Percentiles rank a stretch among this genome's conserved stretches.
Conservation (phyloP, 2,888 invertebrate species). For the Synergus japonicus region DNA sequence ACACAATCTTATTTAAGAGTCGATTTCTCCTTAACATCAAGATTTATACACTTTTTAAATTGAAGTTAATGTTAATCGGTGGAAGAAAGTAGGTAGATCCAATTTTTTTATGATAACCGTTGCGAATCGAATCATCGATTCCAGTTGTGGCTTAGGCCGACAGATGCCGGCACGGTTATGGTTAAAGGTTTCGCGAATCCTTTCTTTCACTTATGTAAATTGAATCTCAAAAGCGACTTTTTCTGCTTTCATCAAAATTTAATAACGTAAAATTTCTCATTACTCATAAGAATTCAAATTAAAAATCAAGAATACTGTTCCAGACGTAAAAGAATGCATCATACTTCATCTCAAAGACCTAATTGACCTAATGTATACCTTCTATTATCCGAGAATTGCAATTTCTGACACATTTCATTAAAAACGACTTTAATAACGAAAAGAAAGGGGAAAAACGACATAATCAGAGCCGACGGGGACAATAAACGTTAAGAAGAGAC, state of each 20-base stretch:
- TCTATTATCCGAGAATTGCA: constrained; percentile 25
- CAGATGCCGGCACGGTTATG: constrained; percentile 18
- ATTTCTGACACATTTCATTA: constrained; percentile 18
- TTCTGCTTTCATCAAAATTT: too few relatives aligned
- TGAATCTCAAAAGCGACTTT: too few relatives aligned
- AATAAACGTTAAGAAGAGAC: constrained; percentile 52
- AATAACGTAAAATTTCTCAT: too few relatives aligned
- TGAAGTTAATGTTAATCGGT: background rate
- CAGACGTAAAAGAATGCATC: too few relatives aligned
- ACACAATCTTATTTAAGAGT: background rate
- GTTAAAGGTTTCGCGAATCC: background rate
- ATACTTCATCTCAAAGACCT: background rate
- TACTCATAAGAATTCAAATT: too few relatives aligned
- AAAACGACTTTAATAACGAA: constrained; percentile 38
- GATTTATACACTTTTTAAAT: background rate
- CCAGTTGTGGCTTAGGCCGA: background rate
- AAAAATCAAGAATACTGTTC: too few relatives aligned
- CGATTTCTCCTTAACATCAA: background rate
- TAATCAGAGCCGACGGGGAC: constrained; percentile 37
- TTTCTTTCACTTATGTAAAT: background rate
- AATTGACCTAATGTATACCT: background rate
- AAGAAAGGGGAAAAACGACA: constrained; percentile 26
- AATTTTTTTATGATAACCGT: constrained; percentile 5
- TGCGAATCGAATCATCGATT: background rate
- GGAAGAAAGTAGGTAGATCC: background rate